Base-by-base conservation (phyloP, 2,888 invertebrate species). In the Tinea semifulvella region DNA sequence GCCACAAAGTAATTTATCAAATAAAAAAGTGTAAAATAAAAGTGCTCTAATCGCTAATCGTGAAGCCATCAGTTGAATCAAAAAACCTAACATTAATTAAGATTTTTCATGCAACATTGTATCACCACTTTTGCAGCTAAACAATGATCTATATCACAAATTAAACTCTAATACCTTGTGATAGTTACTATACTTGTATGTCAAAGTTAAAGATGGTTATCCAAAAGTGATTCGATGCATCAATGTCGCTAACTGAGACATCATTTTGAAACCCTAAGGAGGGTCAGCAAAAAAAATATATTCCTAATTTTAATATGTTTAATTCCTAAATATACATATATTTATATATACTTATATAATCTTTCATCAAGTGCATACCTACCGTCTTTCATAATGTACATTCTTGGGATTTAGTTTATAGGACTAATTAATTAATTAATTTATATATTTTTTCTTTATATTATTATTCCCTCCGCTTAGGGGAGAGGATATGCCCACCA, bases 101-200 rank as follows among this genome's bases (percentile, higher is more conserved):
- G 14, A 36, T 36, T 36, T 17, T 36, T 36, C 36, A 18, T 36
- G 36, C 36, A 36, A 36, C 36, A 17, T 36, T 36, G 36, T 36
- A 18, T 4, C 36, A 22, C 13, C 31, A 13, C n/a, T n/a, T 10
- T 13, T 7, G 7, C 31, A 11, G 31, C 14, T 31, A 31, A 14
- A 4, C 31, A 31, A 4, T 31, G 26, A 2, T 3, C 26, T n/a
- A n/a, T n/a, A 6, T 26, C 2, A 3, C 10, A 26, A n/a, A 3
- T 26, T 26, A 26, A 11, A 4, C 26, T 26, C 2, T 26, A 2
- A 26, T 6, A 6, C 26, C n/a, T 26, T 26, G 26, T 26, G 3
- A 26, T 26, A 3, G 11, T 3, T 10, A 26, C 13, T 13, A 31
- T 14, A 31, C 14, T 31, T 14, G 13, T 31, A 13, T 31, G 31